Percentiles rank a stretch among this genome's conserved stretches.
phyloP scores from a whole-genome alignment of 1,140 invertebrate genomes.

The Argopecten irradians region DNA sequence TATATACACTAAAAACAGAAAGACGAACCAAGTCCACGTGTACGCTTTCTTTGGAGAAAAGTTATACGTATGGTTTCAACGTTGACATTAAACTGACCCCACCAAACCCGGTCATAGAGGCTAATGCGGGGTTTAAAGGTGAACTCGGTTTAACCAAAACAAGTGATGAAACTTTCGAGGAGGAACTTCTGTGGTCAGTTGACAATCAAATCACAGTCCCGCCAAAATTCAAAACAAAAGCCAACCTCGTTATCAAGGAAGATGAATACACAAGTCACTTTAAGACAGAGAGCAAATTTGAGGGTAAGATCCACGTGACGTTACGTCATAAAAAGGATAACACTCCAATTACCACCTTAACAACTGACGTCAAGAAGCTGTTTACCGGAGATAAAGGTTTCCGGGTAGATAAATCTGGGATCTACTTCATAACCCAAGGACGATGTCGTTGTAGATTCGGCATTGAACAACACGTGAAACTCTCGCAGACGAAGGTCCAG shows the following conservation, averaged over 20 bases:
- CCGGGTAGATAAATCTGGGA: conserved; percentile 65
- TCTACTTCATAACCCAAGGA: conserved; percentile 70
- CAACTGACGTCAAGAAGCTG: conserved; percentile 70
- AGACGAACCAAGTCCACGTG: conserved; percentile 69
- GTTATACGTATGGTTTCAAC: conserved; percentile 62
- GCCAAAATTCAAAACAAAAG: conserved; percentile 75
- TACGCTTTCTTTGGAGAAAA: conserved; percentile 59
- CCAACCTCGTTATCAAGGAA: conserved; percentile 78
- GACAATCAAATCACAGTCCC: conserved; percentile 78
- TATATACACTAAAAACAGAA: conserved; percentile 68
- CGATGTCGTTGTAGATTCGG: conserved; percentile 76
- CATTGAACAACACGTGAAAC: conserved; percentile 75
- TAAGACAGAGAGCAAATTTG: conserved; percentile 73
- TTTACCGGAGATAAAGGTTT: conserved; percentile 69
- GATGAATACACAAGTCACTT: conserved; percentile 78
- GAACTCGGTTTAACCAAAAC: conserved; percentile 77
- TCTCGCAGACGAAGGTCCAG: conserved; percentile 53
- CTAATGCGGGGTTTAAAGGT: conserved; percentile 78
- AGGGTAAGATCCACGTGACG: conserved; percentile 75
- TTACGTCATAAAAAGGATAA: conserved; percentile 73
- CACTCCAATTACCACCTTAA: conserved; percentile 68
- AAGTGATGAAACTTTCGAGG: conserved; percentile 76
- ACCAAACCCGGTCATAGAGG: conserved; percentile 76
- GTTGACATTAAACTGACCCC: conserved; percentile 64
- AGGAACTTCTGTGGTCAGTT: conserved; percentile 78